Conservation (phyloP, 2,113 vertebrate species). For the Proteles cristata region DNA sequence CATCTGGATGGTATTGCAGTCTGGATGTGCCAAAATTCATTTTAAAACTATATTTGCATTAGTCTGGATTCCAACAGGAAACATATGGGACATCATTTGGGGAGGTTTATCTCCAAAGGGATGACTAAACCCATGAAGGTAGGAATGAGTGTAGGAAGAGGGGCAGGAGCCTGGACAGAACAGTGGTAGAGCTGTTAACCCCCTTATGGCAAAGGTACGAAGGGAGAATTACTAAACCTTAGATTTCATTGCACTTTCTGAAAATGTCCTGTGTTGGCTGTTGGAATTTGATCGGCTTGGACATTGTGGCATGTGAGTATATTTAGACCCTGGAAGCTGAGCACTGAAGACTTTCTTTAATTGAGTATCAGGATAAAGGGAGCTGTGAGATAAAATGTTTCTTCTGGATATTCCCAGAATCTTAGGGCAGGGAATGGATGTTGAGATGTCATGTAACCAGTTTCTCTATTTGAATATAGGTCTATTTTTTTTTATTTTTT, state of each 20-base stretch:
- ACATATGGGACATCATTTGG: background rate
- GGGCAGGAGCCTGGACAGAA: background rate
- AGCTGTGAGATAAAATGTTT: background rate
- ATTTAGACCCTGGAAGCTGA: background rate
- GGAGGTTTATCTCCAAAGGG: background rate
- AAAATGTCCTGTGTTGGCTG: background rate
- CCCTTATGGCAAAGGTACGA: background rate
- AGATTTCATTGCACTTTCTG: background rate
- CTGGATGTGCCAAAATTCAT: background rate
- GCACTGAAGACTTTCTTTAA: background rate
- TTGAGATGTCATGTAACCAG: background rate
- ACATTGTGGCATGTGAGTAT: background rate
- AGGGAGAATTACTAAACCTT: background rate
- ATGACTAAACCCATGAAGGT: background rate
- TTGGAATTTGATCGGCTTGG: slow-evolving; percentile 3
- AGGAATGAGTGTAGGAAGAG: background rate
- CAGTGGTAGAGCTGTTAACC: background rate
- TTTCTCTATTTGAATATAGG: background rate
- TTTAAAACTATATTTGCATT: slow-evolving; percentile 2
- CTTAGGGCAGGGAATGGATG: background rate
- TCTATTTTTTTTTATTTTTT: background rate
- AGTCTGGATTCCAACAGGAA: slow-evolving; percentile 20
- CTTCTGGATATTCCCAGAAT: background rate
- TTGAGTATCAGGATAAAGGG: background rate
- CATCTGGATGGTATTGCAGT: slow-evolving; percentile 28